phyloP scores from a whole-genome alignment of 2,113 vertebrate genomes.

The Petroica traversi region DNA sequence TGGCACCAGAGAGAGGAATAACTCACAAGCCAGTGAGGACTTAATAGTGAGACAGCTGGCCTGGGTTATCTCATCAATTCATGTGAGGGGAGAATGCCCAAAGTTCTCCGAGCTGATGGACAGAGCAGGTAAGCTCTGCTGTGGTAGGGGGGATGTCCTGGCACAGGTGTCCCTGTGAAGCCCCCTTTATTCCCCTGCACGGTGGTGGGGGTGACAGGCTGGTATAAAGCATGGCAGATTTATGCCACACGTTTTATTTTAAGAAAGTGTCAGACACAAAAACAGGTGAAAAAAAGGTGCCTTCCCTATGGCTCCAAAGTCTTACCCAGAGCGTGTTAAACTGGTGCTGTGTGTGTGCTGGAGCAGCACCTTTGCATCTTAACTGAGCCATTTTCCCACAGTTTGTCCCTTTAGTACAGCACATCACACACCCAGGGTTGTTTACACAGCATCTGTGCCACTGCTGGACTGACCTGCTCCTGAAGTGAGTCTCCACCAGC shows the following conservation, averaged over 20 bases:
- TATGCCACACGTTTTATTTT: not conserved
- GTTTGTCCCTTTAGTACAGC: not conserved
- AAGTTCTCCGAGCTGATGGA: not conserved
- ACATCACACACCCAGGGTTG: not conserved
- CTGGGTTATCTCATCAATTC: not conserved
- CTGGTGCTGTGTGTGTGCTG: rapidly evolving
- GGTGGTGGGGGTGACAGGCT: too few species aligned
- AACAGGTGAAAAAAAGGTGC: not conserved
- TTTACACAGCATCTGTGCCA: not conserved
- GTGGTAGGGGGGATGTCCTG: not conserved
- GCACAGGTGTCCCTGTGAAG: rapidly evolving
- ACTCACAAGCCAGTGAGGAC: not conserved
- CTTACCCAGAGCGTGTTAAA: rapidly evolving
- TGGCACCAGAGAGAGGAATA: not conserved
- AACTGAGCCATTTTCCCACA: rapidly evolving
- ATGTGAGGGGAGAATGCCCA: not conserved
- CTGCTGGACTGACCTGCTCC: not conserved
- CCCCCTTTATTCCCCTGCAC: not conserved
- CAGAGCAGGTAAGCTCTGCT: not conserved
- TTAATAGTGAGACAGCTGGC: not conserved
- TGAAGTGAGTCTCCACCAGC: not conserved
- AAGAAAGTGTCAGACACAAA: not conserved
- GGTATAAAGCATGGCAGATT: not conserved
- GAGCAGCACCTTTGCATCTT: not conserved
- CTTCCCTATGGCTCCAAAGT: not conserved